These are phyloP conservation scores for Tenthredo amoena DNA, from an alignment of 2,888 invertebrate species.

Conservation along the genomic window DNA sequence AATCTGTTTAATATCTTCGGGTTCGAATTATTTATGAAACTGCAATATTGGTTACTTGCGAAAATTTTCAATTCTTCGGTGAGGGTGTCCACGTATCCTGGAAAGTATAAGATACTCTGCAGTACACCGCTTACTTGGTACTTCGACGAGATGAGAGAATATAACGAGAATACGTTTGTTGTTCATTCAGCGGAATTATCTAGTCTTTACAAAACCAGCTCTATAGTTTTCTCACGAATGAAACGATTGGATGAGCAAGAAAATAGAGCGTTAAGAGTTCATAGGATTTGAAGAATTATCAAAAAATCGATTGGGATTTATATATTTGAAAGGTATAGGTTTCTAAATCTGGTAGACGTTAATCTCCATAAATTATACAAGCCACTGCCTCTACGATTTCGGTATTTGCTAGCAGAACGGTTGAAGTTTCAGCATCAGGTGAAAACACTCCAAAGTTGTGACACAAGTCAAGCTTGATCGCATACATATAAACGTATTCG, in stretches of 20 bases:
- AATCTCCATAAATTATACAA: neutral
- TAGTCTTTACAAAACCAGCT: neutral
- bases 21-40: neutral
- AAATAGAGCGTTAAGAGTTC: neutral
- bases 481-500: slow-evolving; percentile 74
- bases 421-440: neutral
- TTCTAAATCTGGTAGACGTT: neutral
- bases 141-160: slow-evolving; percentile 15
- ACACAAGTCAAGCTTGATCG: slow-evolving; percentile 11
- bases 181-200: slow-evolving; percentile 17
- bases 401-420: neutral
- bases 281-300: neutral
- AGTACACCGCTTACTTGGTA: neutral
- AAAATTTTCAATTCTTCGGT: neutral
- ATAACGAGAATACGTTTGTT: slow-evolving; percentile 14
- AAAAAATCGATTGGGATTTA: neutral
- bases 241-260: neutral
- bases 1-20: neutral
- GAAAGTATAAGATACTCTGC: neutral
- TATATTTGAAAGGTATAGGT: neutral
- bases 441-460: neutral
- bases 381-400: neutral
- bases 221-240: neutral
- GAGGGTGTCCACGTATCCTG: neutral
- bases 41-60: neutral